phyloP scores from a whole-genome alignment of 1,140 invertebrate species.

The Drosophila nigromelanica region DNA sequence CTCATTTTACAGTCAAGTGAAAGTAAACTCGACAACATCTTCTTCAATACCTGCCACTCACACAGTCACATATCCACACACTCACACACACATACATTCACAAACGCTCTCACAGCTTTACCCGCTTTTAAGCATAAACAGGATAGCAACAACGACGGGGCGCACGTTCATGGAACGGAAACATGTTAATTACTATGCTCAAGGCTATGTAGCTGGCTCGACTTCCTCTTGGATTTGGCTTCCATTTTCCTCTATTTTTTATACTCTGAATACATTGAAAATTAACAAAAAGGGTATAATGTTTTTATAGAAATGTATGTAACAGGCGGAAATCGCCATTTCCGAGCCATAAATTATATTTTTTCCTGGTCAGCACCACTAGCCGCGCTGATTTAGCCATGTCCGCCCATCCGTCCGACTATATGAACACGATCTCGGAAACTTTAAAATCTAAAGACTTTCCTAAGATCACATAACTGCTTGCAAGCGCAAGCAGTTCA shows the following conservation, averaged over 20 bases:
- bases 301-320: too few relatives aligned
- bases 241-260: slow-evolving; percentile 23
- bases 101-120: slow-evolving; percentile 3
- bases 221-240: slow-evolving; percentile 59
- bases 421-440: too few relatives aligned
- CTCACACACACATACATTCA: neutral
- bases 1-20: slow-evolving; percentile 70
- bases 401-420: too few relatives aligned
- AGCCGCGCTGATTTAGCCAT: too few relatives aligned
- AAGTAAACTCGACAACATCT: slow-evolving; percentile 60
- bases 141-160: slow-evolving; percentile 10
- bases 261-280: too few relatives aligned
- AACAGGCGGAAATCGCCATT: too few relatives aligned
- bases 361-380: too few relatives aligned
- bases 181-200: slow-evolving; percentile 81
- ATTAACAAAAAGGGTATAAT: too few relatives aligned
- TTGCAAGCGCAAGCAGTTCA: too few relatives aligned
- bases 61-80: slow-evolving; percentile 12
- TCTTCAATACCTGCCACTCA: slow-evolving; percentile 66
- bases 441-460: too few relatives aligned
- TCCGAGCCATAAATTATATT: too few relatives aligned
- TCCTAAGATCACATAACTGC: too few relatives aligned
- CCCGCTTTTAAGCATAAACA: slow-evolving; percentile 37
- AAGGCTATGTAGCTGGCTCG: slow-evolving; percentile 72
- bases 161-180: slow-evolving; percentile 70